Conservation (phyloP, 2,797 vertebrate genomes). For the Streptopelia turtur region DNA sequence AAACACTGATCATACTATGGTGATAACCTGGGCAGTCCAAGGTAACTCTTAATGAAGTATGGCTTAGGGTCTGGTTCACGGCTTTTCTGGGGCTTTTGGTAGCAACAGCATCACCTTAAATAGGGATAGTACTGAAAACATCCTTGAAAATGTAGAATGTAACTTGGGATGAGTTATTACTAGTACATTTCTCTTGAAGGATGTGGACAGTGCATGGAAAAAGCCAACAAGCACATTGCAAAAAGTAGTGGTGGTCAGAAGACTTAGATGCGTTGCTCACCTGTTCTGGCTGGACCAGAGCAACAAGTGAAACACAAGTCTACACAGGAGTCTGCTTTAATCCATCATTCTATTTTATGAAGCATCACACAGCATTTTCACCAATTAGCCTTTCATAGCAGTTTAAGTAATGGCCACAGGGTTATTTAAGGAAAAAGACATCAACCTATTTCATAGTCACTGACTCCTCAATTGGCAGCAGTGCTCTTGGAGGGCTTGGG, state of each 20-base stretch:
- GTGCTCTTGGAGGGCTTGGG: conserved; percentile 86
- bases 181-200: neutral
- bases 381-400: conserved; percentile 42
- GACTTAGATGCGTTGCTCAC: neutral
- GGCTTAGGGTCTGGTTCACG: neutral
- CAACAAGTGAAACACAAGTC: conserved; percentile 33
- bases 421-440: conserved; percentile 8
- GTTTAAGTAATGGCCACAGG: conserved; percentile 41
- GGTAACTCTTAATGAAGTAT: neutral
- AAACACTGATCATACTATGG: neutral
- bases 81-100: neutral
- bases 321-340: conserved; percentile 57
- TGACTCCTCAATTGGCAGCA: conserved; percentile 81
- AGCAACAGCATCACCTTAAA: neutral
- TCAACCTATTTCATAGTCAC: conserved; percentile 54
- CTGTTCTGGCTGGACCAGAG: neutral
- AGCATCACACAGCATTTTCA: conserved; percentile 60
- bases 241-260: neutral
- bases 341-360: conserved; percentile 58
- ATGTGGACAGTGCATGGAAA: neutral
- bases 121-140: neutral
- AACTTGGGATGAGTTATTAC: neutral
- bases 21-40: neutral
- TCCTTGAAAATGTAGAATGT: neutral
- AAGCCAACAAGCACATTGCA: neutral